Conservation (phyloP, 2,797 vertebrate genomes). For the Coregonus suidteri region DNA sequence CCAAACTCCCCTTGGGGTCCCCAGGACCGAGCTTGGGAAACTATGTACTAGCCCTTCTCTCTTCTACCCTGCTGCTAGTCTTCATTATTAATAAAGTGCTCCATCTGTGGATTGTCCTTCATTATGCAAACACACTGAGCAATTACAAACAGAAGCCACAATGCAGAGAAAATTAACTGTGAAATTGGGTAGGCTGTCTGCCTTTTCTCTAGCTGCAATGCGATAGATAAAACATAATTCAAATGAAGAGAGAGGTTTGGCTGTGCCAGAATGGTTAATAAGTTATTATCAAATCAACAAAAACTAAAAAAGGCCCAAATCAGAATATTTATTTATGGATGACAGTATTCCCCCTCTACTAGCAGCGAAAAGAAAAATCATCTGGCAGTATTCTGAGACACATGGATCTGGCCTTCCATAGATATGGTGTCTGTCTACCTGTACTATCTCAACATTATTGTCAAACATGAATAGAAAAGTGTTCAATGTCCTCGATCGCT, state of each 20-base stretch:
- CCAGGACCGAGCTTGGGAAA: too few relatives aligned
- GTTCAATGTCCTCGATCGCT: constrained; percentile 16
- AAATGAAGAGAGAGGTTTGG: constrained; percentile 48
- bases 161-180: constrained; percentile 11
- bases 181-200: constrained; percentile 5
- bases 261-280: constrained; percentile 56
- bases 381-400: constrained; percentile 63
- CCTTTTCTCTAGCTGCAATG: constrained; percentile 27
- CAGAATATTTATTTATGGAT: constrained; percentile 43
- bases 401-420: constrained; percentile 49
- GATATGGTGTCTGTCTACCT: constrained; percentile 31
- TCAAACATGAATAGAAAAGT: constrained; percentile 47
- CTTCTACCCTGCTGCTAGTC: constrained; percentile 6
- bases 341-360: constrained; percentile 37
- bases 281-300: constrained; percentile 62
- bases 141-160: constrained; percentile 16
- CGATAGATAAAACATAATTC: constrained; percentile 31
- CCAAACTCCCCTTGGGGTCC: neutral
- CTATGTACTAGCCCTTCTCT: neutral
- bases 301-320: constrained; percentile 41
- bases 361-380: constrained; percentile 51
- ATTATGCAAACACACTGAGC: constrained; percentile 35
- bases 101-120: constrained; percentile 33
- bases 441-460: constrained; percentile 37
- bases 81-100: constrained; percentile 42